phyloP scores from a whole-genome alignment of 2,888 invertebrate genomes.

The Villa cingulata region DNA sequence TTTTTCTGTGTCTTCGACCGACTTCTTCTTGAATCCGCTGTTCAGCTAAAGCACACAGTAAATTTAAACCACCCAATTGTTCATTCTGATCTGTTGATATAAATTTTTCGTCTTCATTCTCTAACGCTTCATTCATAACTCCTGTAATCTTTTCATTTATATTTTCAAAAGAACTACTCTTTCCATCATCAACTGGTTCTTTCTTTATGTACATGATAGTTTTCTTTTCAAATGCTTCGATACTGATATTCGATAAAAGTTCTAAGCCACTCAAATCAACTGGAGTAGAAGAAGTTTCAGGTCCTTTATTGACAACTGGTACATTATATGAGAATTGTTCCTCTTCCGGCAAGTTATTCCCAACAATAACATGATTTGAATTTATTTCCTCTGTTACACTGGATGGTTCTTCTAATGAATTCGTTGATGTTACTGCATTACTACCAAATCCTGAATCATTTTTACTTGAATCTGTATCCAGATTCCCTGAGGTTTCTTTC shows the following conservation, averaged over 20 bases:
- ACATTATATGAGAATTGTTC: neutral
- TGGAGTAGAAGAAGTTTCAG: constrained; percentile 17
- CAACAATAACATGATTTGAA: neutral
- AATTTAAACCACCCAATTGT: constrained; percentile 51
- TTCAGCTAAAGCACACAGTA: constrained; percentile 72
- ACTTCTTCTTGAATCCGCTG: constrained; percentile 69
- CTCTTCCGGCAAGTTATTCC: neutral
- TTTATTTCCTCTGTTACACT: neutral
- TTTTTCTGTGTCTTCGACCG: constrained; percentile 20
- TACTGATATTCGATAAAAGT: constrained; percentile 66
- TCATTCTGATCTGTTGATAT: constrained; percentile 21
- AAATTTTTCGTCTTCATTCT: constrained; percentile 8
- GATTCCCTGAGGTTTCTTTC: neutral
- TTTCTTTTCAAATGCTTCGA: constrained; percentile 49
- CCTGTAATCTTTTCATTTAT: constrained; percentile 22
- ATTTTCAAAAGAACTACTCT: constrained; percentile 14
- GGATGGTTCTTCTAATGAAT: constrained; percentile 12
- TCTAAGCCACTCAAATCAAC: constrained; percentile 72
- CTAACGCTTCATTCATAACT: constrained; percentile 38
- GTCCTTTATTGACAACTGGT: neutral
- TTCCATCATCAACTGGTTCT: constrained; percentile 18
- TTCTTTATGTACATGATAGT: constrained; percentile 27
- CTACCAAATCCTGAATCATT: constrained; percentile 14
- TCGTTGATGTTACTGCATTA: constrained; percentile 14
- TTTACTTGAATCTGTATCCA: constrained; percentile 5